phyloP scores from a whole-genome alignment of 2,888 invertebrate genomes.

The Trachelus tabidus region DNA sequence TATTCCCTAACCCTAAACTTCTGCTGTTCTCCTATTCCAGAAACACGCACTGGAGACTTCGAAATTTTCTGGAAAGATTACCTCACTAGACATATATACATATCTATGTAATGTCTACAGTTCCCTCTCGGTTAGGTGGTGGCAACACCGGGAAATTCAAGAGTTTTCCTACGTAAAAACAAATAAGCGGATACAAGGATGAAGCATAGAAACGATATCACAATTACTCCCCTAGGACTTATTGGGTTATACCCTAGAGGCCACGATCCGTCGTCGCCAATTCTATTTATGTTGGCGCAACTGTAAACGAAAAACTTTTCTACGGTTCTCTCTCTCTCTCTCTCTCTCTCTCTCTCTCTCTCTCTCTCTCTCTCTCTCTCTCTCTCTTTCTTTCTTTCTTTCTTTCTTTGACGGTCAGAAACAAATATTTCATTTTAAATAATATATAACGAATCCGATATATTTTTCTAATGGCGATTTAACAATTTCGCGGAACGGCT shows the following conservation, averaged over 20 bases:
- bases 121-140: not conserved
- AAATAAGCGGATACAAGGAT: not conserved
- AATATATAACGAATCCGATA: not conserved
- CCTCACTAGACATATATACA: not conserved
- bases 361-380: too few relatives aligned
- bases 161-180: not conserved
- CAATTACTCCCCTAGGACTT: not conserved
- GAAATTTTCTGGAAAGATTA: too few relatives aligned
- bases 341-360: not conserved
- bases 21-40: not conserved
- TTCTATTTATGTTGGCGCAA: not conserved
- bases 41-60: not conserved
- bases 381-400: too few relatives aligned
- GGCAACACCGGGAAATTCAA: not conserved
- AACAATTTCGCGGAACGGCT: not conserved
- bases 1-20: not conserved
- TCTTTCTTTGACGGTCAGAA: not conserved
- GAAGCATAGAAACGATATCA: not conserved
- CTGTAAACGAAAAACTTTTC: not conserved
- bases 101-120: not conserved
- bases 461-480: not conserved
- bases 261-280: not conserved
- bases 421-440: not conserved
- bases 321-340: not conserved
- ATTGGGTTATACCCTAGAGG: not conserved